A percentile compares a stretch with the other conserved stretches of the same genome.
Evolutionary conservation across 2,113 vertebrate genomes (phyloP).

Genomic region (Malurus elegans): DNA sequence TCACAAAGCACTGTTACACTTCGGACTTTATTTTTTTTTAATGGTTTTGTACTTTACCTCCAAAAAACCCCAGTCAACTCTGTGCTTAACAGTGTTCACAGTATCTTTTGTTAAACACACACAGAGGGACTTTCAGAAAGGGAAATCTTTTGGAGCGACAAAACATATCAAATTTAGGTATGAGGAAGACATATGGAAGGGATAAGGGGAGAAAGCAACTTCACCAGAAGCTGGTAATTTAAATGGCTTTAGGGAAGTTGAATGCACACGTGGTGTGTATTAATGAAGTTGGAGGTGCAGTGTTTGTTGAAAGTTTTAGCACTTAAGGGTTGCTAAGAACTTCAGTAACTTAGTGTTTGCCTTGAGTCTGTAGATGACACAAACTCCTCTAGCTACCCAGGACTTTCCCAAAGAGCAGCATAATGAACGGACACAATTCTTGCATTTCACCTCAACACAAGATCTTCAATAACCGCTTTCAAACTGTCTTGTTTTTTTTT

Average conservation of each 20-base stretch:
- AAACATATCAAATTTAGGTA: neutral
- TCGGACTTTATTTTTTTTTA: constrained; percentile 59
- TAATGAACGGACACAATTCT: neutral
- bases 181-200: constrained; percentile 54
- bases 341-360: neutral
- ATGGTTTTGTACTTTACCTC: constrained; percentile 59
- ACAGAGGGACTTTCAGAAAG: neutral
- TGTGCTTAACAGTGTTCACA: neutral
- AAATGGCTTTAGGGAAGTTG: neutral
- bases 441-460: neutral
- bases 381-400: neutral
- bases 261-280: neutral
- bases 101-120: constrained; percentile 14
- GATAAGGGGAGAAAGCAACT: neutral
- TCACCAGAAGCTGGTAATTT: neutral
- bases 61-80: constrained; percentile 30
- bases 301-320: constrained; percentile 40
- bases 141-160: neutral
- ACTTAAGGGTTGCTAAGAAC: constrained; percentile 12
- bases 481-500: fast-evolving
- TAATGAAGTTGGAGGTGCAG: neutral
- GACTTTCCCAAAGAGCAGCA: neutral
- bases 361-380: neutral
- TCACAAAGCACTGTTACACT: constrained; percentile 56
- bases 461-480: neutral